Evolutionary conservation across 2,113 vertebrate genomes (phyloP), one percentile per base, ranked within the genome.

Genomic region (Turdus rufiventris): DNA sequence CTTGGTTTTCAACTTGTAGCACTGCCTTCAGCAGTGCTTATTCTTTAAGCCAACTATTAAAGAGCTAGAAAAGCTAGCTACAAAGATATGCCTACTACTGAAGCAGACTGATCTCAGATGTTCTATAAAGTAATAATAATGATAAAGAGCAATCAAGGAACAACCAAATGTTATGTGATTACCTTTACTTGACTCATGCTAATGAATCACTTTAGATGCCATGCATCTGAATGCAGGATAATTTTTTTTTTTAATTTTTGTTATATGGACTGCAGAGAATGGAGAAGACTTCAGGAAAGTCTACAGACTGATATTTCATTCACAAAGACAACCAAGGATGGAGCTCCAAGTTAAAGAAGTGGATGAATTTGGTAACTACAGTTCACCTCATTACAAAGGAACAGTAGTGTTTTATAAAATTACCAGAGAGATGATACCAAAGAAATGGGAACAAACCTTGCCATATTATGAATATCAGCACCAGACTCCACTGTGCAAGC

Each of bases 311-410:
- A 98, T 97, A 94, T 99, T 99, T 95, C 99, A 99, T 92, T 98
- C 96, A 62, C 98, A 99, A 97, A 97, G 97, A 92, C 98, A 95
- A 82, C 94, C 97, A 42, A 97, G 95, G 57, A 93, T 99, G 70
- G 81, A 94, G 40, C 93, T 99, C 33, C 96, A 89, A 74, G 98
- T 98, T 24, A 98, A 97, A 43, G 98, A 98, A 71, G 96, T 99
- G 75, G 98, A 99, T 96, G 98, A 98, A 20, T 99, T 98, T 54
- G 98, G 98, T 72, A 99, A 99, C 95, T 96, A 98, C 87, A 98
- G 98, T 88, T 99, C 98, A 15, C 97, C 98, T 36, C 96, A 99
- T 96, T 99, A 99, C 94, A 99, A 99, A 95, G 99, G 98, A 50
- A 97, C 97, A 3, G 97, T 91, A 53, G 56, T 97, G 19, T 97